Percentiles rank a stretch among this genome's conserved stretches.
phyloP scores from a whole-genome alignment of 1,140 invertebrate genomes.

The Danaus plexippus region DNA sequence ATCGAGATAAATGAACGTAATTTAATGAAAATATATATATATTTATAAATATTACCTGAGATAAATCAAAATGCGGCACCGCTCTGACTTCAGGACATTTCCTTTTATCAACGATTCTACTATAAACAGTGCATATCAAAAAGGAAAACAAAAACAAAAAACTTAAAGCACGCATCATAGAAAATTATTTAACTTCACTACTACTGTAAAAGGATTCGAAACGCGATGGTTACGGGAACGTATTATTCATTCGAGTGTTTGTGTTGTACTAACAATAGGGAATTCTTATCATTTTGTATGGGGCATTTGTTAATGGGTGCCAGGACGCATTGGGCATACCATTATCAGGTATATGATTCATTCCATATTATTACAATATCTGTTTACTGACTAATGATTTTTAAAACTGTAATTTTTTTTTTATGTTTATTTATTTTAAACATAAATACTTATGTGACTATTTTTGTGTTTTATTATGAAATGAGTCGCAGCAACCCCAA shows the following conservation, averaged over 20 bases:
- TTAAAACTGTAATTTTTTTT: no score
- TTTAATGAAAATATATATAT: slow-evolving; percentile 4
- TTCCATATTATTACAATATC: slow-evolving; percentile 27
- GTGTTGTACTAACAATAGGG: slow-evolving; percentile 58
- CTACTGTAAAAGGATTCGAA: slow-evolving; percentile 7
- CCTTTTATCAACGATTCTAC: slow-evolving; percentile 51
- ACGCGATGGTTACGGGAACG: slow-evolving; percentile 24
- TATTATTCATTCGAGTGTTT: slow-evolving; percentile 40
- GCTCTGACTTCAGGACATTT: slow-evolving; percentile 65
- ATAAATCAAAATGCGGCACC: slow-evolving; percentile 59
- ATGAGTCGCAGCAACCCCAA: no score
- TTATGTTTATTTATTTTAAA: no score
- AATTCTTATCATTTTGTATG: slow-evolving; percentile 66
- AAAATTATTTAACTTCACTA: slow-evolving; percentile 10
- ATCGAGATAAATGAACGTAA: no score
- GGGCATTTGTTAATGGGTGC: slow-evolving; percentile 56
- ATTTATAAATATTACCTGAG: slow-evolving; percentile 37
- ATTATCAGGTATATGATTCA: slow-evolving; percentile 64
- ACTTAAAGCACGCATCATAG: slow-evolving; percentile 26
- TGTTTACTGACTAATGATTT: slow-evolving; percentile 10
- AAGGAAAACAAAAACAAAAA: slow-evolving; percentile 27
- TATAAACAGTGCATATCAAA: slow-evolving; percentile 22
- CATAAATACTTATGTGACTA: no score
- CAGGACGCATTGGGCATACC: slow-evolving; percentile 52
- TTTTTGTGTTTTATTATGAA: no score